Evolutionary conservation across 2,888 invertebrate genomes (phyloP), one percentile per base, ranked within the genome.

Genomic region (Arctia plantaginis): DNA sequence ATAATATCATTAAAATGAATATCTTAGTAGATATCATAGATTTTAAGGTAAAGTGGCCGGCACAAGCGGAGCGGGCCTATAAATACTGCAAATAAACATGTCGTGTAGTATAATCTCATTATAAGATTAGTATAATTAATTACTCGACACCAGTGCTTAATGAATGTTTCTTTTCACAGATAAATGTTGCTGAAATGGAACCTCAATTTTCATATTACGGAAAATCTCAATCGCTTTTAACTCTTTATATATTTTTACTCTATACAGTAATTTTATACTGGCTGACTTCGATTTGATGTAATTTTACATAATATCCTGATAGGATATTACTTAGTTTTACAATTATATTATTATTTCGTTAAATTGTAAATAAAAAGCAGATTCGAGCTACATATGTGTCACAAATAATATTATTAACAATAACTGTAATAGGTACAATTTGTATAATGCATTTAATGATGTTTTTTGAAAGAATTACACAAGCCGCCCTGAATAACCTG

Each of bases 81-180:
- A n/a, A n/a, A n/a, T n/a, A n/a, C n/a, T n/a, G n/a, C n/a, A n/a
- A n/a, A n/a, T n/a, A n/a, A n/a, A n/a, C n/a, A n/a, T n/a, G n/a
- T n/a, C n/a, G n/a, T n/a, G n/a, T n/a, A n/a, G n/a, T n/a, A n/a
- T n/a, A n/a, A n/a, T n/a, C n/a, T n/a, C n/a, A n/a, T n/a, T n/a
- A n/a, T n/a, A n/a, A n/a, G n/a, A n/a, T n/a, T n/a, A n/a, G n/a
- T n/a, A n/a, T n/a, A n/a, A n/a, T n/a, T n/a, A n/a, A n/a, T n/a
- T n/a, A n/a, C n/a, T n/a, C n/a, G n/a, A n/a, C n/a, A n/a, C n/a
- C n/a, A 2, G 18, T 18, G 18, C 18, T 44, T 51, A 20, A 23
- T 51, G 23, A 62, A 62, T 30, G 30, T 62, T 62, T 62, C 18
- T 62, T 62, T 62, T 62, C 30, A 30, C 62, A 62, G 62, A 62